These are phyloP conservation scores for Macrobrachium rosenbergii DNA, from an alignment of 1,140 invertebrate species.

Conservation along the genomic window DNA sequence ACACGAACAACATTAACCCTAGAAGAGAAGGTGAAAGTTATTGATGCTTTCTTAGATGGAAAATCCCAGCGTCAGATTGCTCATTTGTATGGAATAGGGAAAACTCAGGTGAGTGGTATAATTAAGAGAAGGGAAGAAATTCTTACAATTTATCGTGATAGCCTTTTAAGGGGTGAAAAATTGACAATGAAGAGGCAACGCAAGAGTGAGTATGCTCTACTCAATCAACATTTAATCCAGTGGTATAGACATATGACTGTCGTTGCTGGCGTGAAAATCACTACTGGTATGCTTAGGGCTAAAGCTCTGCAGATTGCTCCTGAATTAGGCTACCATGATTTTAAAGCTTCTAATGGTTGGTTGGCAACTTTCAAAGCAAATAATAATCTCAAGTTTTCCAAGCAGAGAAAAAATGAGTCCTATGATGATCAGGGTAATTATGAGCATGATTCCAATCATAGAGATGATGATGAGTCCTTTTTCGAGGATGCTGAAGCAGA, in stretches of 20 bases:
- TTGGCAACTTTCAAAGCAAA: constrained; percentile 65
- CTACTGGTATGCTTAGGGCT: constrained; percentile 64
- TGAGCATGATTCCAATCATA: constrained; percentile 6
- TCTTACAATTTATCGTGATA: constrained; percentile 55
- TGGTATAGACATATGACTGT: constrained; percentile 64
- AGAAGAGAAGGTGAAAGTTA: constrained; percentile 64
- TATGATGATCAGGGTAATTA: constrained; percentile 3
- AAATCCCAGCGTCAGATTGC: constrained; percentile 65
- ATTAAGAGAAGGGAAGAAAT: constrained; percentile 61
- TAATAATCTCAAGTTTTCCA: constrained; percentile 64
- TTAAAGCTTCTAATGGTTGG: constrained; percentile 66
- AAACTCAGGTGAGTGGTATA: constrained; percentile 66
- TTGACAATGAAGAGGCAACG: constrained; percentile 55
- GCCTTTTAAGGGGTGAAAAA: constrained; percentile 62
- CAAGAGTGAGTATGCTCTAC: constrained; percentile 61
- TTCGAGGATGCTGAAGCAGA: constrained; percentile 61
- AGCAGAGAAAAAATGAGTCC: constrained; percentile 30
- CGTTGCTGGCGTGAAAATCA: constrained; percentile 60
- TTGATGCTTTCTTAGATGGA: constrained; percentile 63
- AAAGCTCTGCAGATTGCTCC: constrained; percentile 65
- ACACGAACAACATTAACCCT: constrained; percentile 58
- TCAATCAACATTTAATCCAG: constrained; percentile 65
- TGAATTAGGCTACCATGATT: constrained; percentile 64
- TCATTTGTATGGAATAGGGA: constrained; percentile 57
- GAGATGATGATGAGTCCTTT: constrained; percentile 45